A percentile compares a stretch with the other conserved stretches of the same genome.
Evolutionary conservation across 1,140 invertebrate genomes (phyloP).

Genomic region (Drosophila truncata): DNA sequence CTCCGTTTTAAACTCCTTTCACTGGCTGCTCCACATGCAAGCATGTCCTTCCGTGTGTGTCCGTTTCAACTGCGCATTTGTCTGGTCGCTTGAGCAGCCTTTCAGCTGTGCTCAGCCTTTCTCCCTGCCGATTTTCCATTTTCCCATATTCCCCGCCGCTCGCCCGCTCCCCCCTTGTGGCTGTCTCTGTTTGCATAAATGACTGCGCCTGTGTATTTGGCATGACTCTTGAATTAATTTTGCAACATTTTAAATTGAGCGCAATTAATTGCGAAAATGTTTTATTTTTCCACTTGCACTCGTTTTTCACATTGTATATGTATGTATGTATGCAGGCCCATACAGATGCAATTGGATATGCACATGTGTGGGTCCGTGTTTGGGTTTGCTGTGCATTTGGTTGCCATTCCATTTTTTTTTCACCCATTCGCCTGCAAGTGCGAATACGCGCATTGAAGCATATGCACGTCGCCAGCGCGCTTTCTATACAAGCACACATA

Average conservation of each 20-base stretch:
- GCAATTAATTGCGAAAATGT: conserved; percentile 85
- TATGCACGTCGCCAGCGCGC: conserved; percentile 67
- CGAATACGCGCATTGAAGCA: conserved; percentile 83
- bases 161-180: conserved; percentile 2
- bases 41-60: conserved; percentile 48
- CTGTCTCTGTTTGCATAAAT: conserved; percentile 76
- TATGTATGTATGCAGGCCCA: conserved; percentile 3
- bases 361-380: conserved; percentile 42
- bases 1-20: conserved; percentile 30
- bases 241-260: conserved; percentile 85
- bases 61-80: conserved; percentile 76
- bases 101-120: conserved; percentile 62
- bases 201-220: conserved; percentile 83
- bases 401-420: conserved; percentile 43
- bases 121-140: conserved; percentile 30
- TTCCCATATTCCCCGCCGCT: background rate
- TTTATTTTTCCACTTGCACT: conserved; percentile 83
- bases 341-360: conserved; percentile 26
- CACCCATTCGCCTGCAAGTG: conserved; percentile 71
- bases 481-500: conserved; percentile 36
- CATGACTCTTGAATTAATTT: conserved; percentile 85
- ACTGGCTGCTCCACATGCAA: conserved; percentile 25
- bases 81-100: conserved; percentile 79
- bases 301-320: conserved; percentile 51
- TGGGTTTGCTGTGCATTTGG: conserved; percentile 75